Evolutionary conservation across 2,797 vertebrate genomes (phyloP).

Genomic region (Naso thynnoides): DNA sequence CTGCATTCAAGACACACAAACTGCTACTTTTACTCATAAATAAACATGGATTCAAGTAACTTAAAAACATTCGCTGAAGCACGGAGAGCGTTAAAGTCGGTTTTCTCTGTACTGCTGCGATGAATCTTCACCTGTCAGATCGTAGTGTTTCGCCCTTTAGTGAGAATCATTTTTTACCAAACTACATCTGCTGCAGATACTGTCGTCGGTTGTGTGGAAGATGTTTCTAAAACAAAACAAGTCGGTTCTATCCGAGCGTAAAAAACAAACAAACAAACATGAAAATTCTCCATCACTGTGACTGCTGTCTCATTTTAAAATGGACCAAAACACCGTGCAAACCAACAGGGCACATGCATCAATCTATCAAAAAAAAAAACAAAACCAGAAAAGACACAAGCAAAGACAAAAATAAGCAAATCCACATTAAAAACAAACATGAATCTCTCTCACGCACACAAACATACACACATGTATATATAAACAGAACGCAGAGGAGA

Average conservation of each 20-base stretch:
- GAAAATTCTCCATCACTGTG: slow-evolving; percentile 1
- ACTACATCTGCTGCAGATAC: slow-evolving; percentile 14
- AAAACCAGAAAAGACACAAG: slow-evolving; percentile 4
- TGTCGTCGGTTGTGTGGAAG: background rate
- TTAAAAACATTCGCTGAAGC: slow-evolving; percentile 64
- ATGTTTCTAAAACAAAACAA: slow-evolving; percentile 39
- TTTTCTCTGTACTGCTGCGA: slow-evolving; percentile 14
- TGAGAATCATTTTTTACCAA: slow-evolving; percentile 19
- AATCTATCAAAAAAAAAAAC: slow-evolving; percentile 12
- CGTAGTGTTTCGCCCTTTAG: slow-evolving; percentile 47
- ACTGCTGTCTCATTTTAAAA: slow-evolving; percentile 26
- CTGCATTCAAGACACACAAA: slow-evolving; percentile 31
- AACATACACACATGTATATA: background rate
- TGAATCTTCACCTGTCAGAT: slow-evolving; percentile 24
- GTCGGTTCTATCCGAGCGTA: background rate
- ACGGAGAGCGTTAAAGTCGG: background rate
- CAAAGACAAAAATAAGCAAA: slow-evolving; percentile 9
- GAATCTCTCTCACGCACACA: background rate
- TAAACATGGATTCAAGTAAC: slow-evolving; percentile 82
- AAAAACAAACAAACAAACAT: background rate
- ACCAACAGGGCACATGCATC: slow-evolving; percentile 32
- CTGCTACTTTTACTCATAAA: slow-evolving; percentile 70
- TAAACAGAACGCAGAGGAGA: slow-evolving; percentile 35
- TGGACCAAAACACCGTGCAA: slow-evolving; percentile 24
- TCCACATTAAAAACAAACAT: slow-evolving; percentile 20